Base-by-base conservation (phyloP, 2,797 vertebrate genomes). In the Tapirus indicus region DNA sequence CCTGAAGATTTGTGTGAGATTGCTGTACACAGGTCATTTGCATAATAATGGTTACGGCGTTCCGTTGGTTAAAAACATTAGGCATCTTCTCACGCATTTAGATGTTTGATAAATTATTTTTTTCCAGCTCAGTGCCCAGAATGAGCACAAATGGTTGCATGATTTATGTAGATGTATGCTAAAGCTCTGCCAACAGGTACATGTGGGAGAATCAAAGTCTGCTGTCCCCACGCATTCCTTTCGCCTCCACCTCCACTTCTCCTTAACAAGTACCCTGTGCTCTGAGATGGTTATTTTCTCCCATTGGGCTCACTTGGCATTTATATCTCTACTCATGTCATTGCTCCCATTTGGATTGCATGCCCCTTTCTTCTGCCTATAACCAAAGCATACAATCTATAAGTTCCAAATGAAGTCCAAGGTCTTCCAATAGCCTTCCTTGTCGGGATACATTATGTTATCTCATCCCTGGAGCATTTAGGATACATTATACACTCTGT, bases 111-210 rank as follows among this genome's bases (percentile, higher is more conserved):
- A 88, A 47, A 78, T 79, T 88, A 41, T 49, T 94, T 96, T 75
- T 93, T 62, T 97, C 78, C 54, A 47, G 91, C 77, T 54, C 20
- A 21, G 44, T 49, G 47, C 41, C 60, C 69, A 66, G 91, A 93
- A 91, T 8, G 80, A 79, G 49, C 69, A 84, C 74, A 94, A 91
- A 64, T 38, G 60, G 9, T 35, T 62, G 41, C 21, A 41, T 84
- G 35, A 93, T 95, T 85, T 96, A 93, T 96, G 86, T 6, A 96
- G 78, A 94, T 96, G 13, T 62, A 90, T 95, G 71, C 94, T 25
- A n/a, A 87, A 64, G 23, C 58, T 92, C 91, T 91, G 91, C 94
- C 91, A 96, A 92, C 71, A 93, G 86, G 74, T 93, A 66, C 12
- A 25, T 69, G 83, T 87, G 75, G 89, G 94, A 91, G 72, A 92